Base-by-base conservation (phyloP, 2,888 invertebrate species). In the Macrophya annulata region DNA sequence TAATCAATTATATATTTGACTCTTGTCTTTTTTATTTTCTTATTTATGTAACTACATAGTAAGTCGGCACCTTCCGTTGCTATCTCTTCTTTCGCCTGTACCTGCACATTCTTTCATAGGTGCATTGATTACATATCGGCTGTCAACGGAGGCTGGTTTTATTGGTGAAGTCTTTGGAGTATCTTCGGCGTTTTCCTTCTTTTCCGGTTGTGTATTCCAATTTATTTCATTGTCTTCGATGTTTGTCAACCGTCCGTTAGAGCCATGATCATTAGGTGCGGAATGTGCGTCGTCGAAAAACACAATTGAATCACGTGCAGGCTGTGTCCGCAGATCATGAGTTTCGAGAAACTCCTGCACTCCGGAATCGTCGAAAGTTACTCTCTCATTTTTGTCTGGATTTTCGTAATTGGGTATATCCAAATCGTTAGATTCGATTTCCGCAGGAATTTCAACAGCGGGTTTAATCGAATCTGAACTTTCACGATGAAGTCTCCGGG, bases 51-150 rank as follows among this genome's bases (percentile, higher is more conserved):
- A 77, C 4, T 0, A 2, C 9, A 81, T 17, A 4, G 37, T 1
- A 6, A 62, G 81, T 62, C 51, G 62, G 62, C 81, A 81, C 25
- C 25, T 31, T 37, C 81, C 81, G 1, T 43, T 40, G 43, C 76
- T 51, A 21, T 81, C 59, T 2, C 12, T 40, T 43, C 81, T 37
- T 21, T 62, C 81, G 43, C 81, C 81, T 12, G 21, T n/a, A n/a
- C n/a, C 17, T 2, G 8, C 12, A 5, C 81, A 81, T n/a, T 15
- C n/a, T 62, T 21, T 37, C 6, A 77, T n/a, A 59, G 81, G 81
- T n/a, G 81, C 81, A 5, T 21, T 43, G 62, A 81, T 81, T 37
- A 81, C 62, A 43, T 62, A n/a, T 40, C 81, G 55, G 21, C 31
- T 62, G 12, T 9, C 21, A 37, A 51, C 31, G 5, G 48, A 25